These are phyloP conservation scores for Tridacna crocea DNA, from an alignment of 2,888 invertebrate genomes.

Conservation along the genomic window DNA sequence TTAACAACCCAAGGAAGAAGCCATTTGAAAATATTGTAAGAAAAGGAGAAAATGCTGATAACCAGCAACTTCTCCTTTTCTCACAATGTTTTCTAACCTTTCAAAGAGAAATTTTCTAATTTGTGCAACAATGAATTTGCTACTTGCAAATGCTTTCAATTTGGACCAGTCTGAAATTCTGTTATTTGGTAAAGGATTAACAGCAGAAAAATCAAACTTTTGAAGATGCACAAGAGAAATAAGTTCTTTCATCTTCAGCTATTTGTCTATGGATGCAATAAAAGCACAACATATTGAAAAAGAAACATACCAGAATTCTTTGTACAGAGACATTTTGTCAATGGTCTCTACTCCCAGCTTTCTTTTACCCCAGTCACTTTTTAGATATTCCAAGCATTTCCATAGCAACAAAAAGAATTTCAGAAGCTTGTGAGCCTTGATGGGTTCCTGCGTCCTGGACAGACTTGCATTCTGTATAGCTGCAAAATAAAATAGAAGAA, in stretches of 20 bases:
- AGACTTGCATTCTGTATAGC: conserved; percentile 66
- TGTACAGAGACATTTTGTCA: conserved; percentile 74
- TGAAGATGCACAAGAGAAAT: neutral
- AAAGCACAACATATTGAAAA: neutral
- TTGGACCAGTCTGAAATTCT: too few species aligned
- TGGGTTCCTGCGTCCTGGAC: conserved; percentile 78
- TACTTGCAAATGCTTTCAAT: too few species aligned
- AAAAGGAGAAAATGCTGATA: too few species aligned
- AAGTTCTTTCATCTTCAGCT: neutral
- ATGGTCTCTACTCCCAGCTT: conserved; percentile 79
- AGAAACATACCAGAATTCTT: conserved; percentile 77
- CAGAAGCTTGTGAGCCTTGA: conserved; percentile 80
- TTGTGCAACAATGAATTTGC: too few species aligned
- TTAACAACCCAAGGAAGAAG: too few species aligned
- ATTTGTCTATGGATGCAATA: neutral
- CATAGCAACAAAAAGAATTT: conserved; percentile 82
- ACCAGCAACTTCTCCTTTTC: too few species aligned
- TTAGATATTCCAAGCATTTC: conserved; percentile 82
- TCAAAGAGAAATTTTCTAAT: too few species aligned
- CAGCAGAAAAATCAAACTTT: neutral
- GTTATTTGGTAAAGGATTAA: too few species aligned
- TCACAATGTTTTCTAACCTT: too few species aligned
- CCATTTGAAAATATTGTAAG: too few species aligned
- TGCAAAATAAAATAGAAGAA: conserved; percentile 6
- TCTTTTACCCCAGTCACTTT: conserved; percentile 81